Conservation (phyloP, 2,888 invertebrate species). For the Dicyrtomina minuta region DNA sequence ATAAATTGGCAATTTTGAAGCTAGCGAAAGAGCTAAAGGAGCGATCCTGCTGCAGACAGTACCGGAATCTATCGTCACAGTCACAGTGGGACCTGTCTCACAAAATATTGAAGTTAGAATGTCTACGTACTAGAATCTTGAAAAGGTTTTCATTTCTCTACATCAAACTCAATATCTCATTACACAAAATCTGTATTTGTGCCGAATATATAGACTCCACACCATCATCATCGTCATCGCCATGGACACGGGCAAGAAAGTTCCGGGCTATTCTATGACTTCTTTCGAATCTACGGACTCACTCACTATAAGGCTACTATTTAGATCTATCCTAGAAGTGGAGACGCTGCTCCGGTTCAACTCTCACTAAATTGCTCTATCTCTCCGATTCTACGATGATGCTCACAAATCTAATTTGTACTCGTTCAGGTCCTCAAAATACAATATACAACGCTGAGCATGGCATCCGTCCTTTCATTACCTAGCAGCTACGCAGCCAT, state of each 20-base stretch:
- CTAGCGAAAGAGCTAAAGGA: constrained; percentile 60
- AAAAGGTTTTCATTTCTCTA: constrained; percentile 5
- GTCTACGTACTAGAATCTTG: too few relatives aligned
- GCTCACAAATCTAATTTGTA: too few relatives aligned
- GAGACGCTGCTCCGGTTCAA: too few relatives aligned
- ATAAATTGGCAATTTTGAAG: constrained; percentile 66
- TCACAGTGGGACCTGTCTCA: constrained; percentile 67
- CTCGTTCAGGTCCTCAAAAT: too few relatives aligned
- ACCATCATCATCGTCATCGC: not conserved
- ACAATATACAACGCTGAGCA: too few relatives aligned
- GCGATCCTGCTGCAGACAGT: constrained; percentile 65
- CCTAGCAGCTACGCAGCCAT: too few relatives aligned
- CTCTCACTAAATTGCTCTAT: not conserved
- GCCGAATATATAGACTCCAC: not conserved
- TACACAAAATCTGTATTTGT: not conserved
- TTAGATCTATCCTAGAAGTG: too few relatives aligned
- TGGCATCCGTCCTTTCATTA: too few relatives aligned
- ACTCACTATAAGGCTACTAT: not conserved
- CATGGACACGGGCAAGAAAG: not conserved
- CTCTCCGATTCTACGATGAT: not conserved
- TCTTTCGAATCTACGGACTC: too few relatives aligned
- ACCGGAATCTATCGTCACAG: constrained; percentile 69
- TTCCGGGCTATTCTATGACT: not conserved
- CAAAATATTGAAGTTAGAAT: constrained; percentile 28
- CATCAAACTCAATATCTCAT: constrained; percentile 15